phyloP scores from a whole-genome alignment of 1,140 invertebrate genomes.

The Habropoda laboriosa region DNA sequence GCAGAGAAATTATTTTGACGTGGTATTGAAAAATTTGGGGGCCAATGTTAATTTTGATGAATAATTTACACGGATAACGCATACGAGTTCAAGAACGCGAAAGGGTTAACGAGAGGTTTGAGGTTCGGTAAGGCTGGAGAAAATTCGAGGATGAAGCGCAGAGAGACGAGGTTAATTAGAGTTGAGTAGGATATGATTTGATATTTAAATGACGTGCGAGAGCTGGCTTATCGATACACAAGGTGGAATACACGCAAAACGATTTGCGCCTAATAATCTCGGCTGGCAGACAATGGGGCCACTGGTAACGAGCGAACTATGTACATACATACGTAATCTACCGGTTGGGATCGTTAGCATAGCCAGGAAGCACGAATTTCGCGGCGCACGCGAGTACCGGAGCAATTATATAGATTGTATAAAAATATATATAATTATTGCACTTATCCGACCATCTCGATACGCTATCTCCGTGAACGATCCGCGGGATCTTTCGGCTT shows the following conservation, averaged over 20 bases:
- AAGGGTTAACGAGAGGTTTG: background rate
- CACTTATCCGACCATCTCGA: constrained; percentile 19
- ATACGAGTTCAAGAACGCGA: too few species aligned
- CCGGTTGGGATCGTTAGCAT: constrained; percentile 65
- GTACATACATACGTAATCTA: constrained; percentile 6
- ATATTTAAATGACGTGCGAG: constrained; percentile 22
- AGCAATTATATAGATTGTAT: constrained; percentile 46
- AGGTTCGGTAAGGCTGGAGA: too few species aligned
- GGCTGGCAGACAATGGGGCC: constrained; percentile 18
- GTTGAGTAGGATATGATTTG: background rate
- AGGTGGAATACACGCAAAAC: background rate
- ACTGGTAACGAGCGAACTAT: constrained; percentile 28
- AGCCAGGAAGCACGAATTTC: constrained; percentile 69
- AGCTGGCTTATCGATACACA: background rate
- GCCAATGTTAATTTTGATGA: too few species aligned
- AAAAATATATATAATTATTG: constrained; percentile 22
- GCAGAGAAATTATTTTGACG: too few species aligned
- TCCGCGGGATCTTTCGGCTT: constrained; percentile 14
- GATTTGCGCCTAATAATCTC: constrained; percentile 20
- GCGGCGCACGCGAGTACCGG: constrained; percentile 64
- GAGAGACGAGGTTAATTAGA: background rate
- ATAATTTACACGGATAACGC: too few species aligned
- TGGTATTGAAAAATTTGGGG: too few species aligned
- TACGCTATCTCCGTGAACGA: constrained; percentile 4
- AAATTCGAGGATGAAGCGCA: background rate